Base-by-base conservation (phyloP, 2,113 vertebrate species). In the Dicerorhinus sumatrensis region DNA sequence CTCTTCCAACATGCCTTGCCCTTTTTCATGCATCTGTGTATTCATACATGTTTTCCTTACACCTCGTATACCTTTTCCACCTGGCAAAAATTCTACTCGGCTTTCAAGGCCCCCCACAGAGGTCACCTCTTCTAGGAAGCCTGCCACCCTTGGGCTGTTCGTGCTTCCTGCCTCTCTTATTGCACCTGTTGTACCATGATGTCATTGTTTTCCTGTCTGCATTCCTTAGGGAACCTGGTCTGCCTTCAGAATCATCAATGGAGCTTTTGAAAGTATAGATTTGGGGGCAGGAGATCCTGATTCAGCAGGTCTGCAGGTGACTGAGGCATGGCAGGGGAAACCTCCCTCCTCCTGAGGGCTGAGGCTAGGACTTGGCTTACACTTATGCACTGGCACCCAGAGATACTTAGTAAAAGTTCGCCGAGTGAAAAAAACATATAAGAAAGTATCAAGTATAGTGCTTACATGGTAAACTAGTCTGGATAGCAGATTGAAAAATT, bases 1-100 rank as follows among this genome's bases (percentile, higher is more conserved):
- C 46, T n/a, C 63, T 5, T 58, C 54, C 36, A 20, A 0, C 16
- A 21, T 0, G 1, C 8, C 0, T 4, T 3, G 75, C 33, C 31
- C 25, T 13, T 17, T 20, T 3, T 36, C 48, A 2, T 2, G 2
- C 3, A 4, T 27, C 62, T 6, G 0, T 16, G 58, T 25, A 9
- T 33, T 46, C 36, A 2, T n/a, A 29, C 18, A 4, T 33, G 48
- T 23, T n/a, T 63, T 48, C 27, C 51, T 93, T 75, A 48, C 12
- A 21, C 31, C 65, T n/a, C 16, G 42, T 33, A 25, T 33, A 48
- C 54, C 31, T 20, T 82, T 72, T 46, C 23, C 56, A n/a, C 51
- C 42, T 51, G 54, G 29, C 36, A 36, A 13, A 81, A 84, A 20
- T 58, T 67, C 25, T 36, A 4, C n/a, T 27, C 36, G 33, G 62